Percentiles rank a stretch among this genome's conserved stretches.
Evolutionary conservation across 1,140 invertebrate genomes (phyloP).

Genomic region (Apis mellifera): Amel_HAv3.1 CM009946.2:3801001-3801500

Average conservation of each 20-base stretch:
- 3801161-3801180: constrained; percentile 19
- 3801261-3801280: not conserved
- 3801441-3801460: too few relatives aligned
- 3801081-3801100: too few relatives aligned
- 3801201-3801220: constrained; percentile 33
- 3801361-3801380: too few relatives aligned
- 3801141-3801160: constrained; percentile 24
- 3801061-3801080: too few relatives aligned
- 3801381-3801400: too few relatives aligned
- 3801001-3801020: constrained; percentile 67
- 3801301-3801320: not conserved
- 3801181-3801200: not conserved
- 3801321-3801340: not conserved
- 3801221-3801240: not conserved
- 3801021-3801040: constrained; percentile 63
- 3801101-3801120: constrained; percentile 44
- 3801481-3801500: too few relatives aligned
- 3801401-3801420: too few relatives aligned
- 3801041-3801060: constrained; percentile 54
- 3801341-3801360: not conserved
- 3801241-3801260: too few relatives aligned
- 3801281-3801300: not conserved
- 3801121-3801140: constrained; percentile 11
- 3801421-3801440: too few relatives aligned
- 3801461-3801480: too few relatives aligned